A percentile compares a stretch with the other conserved stretches of the same genome.
Evolutionary conservation across 2,888 invertebrate genomes (phyloP).

Genomic region (Drosophila emarginata): DNA sequence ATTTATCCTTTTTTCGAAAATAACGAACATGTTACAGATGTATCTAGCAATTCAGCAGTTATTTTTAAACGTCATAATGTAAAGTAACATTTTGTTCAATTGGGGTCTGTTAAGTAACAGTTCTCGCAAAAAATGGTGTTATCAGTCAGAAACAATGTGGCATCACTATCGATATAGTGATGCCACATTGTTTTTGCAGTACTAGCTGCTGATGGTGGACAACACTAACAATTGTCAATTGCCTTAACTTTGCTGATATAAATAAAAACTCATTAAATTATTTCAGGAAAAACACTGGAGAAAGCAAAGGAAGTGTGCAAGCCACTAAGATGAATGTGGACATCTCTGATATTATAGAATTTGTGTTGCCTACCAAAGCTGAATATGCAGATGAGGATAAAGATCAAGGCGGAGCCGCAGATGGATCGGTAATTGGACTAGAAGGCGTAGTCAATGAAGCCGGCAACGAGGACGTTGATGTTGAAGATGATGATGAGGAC

Average conservation of each 20-base stretch:
- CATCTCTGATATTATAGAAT: slow-evolving; percentile 77
- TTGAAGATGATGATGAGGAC: slow-evolving; percentile 5
- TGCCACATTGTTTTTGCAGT: neutral
- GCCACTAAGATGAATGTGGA: slow-evolving; percentile 48
- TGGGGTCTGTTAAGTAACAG: no score
- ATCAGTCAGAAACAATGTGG: no score
- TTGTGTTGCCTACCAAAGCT: slow-evolving; percentile 53
- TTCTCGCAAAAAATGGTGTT: no score
- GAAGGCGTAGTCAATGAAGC: slow-evolving; percentile 6
- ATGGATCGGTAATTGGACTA: neutral
- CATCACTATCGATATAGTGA: neutral
- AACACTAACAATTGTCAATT: slow-evolving; percentile 1
- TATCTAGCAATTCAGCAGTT: no score
- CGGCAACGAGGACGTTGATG: slow-evolving; percentile 25
- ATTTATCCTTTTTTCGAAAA: no score
- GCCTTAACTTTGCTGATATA: neutral
- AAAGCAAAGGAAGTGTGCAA: neutral
- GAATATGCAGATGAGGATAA: slow-evolving; percentile 47
- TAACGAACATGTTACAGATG: no score
- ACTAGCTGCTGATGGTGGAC: slow-evolving; percentile 4
- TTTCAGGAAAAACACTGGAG: neutral
- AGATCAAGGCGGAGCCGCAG: slow-evolving; percentile 27
- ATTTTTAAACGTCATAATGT: no score
- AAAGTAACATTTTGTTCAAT: no score
- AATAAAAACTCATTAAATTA: neutral